Conservation (phyloP, 2,113 vertebrate genomes). For the Machaerirhynchus nigripectus region DNA sequence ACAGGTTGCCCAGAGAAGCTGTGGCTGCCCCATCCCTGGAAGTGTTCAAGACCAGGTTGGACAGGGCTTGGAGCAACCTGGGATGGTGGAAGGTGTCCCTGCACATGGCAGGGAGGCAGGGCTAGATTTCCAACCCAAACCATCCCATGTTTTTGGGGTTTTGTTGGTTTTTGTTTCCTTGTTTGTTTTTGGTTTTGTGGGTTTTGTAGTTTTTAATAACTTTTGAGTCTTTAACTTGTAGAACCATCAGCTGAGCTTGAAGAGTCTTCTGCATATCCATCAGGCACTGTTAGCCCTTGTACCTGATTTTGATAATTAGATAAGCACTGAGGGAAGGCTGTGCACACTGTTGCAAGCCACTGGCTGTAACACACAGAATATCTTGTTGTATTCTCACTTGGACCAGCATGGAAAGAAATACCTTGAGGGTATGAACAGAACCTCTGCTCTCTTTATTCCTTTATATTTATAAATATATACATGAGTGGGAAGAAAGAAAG, state of each 20-base stretch:
- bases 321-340: not conserved
- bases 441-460: not conserved
- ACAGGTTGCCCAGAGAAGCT: not conserved
- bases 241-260: not conserved
- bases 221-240: not conserved
- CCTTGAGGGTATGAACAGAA: not conserved
- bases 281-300: not conserved
- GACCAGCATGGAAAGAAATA: not conserved
- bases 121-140: not conserved
- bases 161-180: not conserved
- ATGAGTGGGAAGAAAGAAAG: not conserved
- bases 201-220: not conserved
- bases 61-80: accelerated
- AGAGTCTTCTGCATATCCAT: not conserved
- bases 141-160: not conserved
- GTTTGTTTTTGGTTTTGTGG: not conserved
- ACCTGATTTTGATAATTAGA: not conserved
- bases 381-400: not conserved
- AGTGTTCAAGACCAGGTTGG: not conserved
- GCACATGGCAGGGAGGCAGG: not conserved
- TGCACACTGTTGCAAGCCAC: not conserved
- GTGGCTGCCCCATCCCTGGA: not conserved
- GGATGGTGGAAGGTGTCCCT: not conserved
- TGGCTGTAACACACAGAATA: not conserved
- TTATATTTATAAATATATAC: not conserved